Base-by-base conservation (phyloP, 1,140 invertebrate species). In the Ericerus pela region DNA sequence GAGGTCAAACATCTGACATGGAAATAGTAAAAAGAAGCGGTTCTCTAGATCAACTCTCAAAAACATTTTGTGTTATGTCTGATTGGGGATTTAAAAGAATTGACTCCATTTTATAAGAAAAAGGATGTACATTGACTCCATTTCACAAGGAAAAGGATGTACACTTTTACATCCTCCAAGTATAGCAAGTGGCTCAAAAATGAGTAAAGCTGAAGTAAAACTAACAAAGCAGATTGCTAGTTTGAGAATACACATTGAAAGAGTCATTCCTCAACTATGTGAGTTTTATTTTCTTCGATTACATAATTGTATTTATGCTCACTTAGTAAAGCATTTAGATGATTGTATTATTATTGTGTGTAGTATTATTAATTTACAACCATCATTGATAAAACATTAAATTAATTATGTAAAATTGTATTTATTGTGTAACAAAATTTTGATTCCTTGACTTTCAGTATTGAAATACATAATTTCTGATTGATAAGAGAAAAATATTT, bases 11-110 rank as follows among this genome's bases (percentile, higher is more conserved):
- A 11, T 62, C 62, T 26, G 69, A 72, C 64, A 59, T 59, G 16
- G 41, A 61, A 22, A 62, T 72, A 52, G 60, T 68, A 2, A 59
- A 72, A 63, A 54, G 65, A 54, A 62, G 62, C 60, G 56, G 58
- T 20, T 68, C 60, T 57, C 57, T 70, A 30, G 57, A 67, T 37
- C 1, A 58, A 22, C 37, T 70, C 18, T 58, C 59, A 29, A 10
- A 38, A 1, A 54, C 60, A 20, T 58, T 30, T 56, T 27, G 29
- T 47, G 58, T 70, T 8, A 66, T 70, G 64, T 67, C 69, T 53
- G 68, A 69, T 61, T 61, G 66, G 52, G 67, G 65, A 16, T 70
- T 67, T 55, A 70, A 72, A 65, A 60, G 66, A 28, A 65, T 70
- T 41, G 60, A 57, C 27, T 6, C 52, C 47, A 53, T 66, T 33